Base-by-base conservation (phyloP, 2,888 invertebrate species). In the Orthosia cruda region DNA sequence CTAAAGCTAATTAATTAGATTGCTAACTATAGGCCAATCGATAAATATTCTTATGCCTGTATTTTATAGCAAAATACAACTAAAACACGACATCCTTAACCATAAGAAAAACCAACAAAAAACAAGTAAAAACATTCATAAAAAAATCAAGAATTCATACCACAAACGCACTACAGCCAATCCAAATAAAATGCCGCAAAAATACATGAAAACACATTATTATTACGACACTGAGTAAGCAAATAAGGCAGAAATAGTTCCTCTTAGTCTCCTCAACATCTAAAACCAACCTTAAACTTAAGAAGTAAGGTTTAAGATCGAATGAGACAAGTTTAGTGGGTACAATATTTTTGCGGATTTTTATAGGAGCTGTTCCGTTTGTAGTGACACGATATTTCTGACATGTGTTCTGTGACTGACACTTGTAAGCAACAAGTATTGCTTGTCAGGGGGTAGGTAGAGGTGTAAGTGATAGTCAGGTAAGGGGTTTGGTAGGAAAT, bases 171-270 rank as follows among this genome's bases (percentile, higher is more conserved):
- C 79, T 82, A 76, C 74, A 61, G 32, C 57, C 77, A 81, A 85
- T 85, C 49, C 67, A 68, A 71, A 71, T 85, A 79, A 84, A 84
- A 84, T 66, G 61, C 80, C 52, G 61, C 72, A 84, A 74, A 85
- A 84, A 85, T 74, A 81, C 79, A 63, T 26, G 66, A 78, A 88
- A 89, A 86, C 80, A 87, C 86, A 87, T 87, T 89, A 86, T 88
- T 89, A 88, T 89, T 87, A 89, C 89, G 70, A 84, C 82, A 77
- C 88, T 84, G 86, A 89, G 88, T 89, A 84, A 82, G 86, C 89
- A 91, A 90, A 91, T 91, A 90, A 85, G 81, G 77, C 81, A 83
- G 80, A 80, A 88, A 90, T 88, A 90, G 84, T 84, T 83, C 74
- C 61, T 62, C 58, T 71, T 77, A 83, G 69, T 59, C 45, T 52